A percentile compares a stretch with the other conserved stretches of the same genome.
phyloP scores from a whole-genome alignment of 35 echinoderm and acorn worm genomes.

The Lytechinus variegatus region DNA sequence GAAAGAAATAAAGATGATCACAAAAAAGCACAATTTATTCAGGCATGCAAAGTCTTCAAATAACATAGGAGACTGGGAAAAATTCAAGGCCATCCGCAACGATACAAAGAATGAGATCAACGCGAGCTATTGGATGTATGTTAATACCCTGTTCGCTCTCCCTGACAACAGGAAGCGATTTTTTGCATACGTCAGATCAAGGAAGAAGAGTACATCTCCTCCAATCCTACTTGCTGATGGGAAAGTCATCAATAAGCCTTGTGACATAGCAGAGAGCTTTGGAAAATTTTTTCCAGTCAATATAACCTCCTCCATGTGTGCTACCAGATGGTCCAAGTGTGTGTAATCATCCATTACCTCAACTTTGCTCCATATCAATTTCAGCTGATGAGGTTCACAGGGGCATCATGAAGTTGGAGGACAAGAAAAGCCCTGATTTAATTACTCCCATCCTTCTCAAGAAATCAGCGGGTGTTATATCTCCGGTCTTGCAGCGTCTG shows the following conservation, averaged over 20 bases:
- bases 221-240: slow-evolving; percentile 6
- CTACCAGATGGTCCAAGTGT: not conserved
- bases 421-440: no score
- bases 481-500: no score
- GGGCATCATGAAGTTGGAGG: no score
- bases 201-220: not conserved
- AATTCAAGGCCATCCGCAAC: slow-evolving; percentile 5
- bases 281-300: not conserved
- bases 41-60: slow-evolving; percentile 27
- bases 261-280: slow-evolving; percentile 32
- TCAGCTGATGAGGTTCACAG: no score
- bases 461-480: no score
- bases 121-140: slow-evolving; percentile 25
- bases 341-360: not conserved
- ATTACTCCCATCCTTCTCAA: no score
- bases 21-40: slow-evolving; percentile 51
- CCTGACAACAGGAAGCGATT: slow-evolving; percentile 55
- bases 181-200: slow-evolving; percentile 40
- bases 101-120: slow-evolving; percentile 28
- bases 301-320: slow-evolving; percentile 26
- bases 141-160: no score
- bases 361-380: slow-evolving; percentile 19
- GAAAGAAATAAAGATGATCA: no score
- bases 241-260: not conserved
- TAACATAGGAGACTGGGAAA: not conserved